Evolutionary conservation across 1,140 invertebrate species (phyloP).

Genomic region (Galendromus occidentalis): DNA sequence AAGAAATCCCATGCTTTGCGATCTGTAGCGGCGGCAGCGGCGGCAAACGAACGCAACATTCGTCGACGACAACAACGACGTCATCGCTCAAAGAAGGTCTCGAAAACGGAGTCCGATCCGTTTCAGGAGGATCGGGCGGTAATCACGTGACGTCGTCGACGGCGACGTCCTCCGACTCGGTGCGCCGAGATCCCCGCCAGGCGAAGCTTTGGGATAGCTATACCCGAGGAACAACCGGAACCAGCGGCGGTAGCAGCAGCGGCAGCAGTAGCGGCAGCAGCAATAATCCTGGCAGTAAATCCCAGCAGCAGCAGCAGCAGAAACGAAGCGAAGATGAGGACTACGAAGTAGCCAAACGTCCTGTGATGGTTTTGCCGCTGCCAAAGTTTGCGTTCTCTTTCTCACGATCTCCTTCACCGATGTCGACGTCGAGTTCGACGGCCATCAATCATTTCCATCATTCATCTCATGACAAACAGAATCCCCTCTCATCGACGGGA

Average conservation of each 20-base stretch:
- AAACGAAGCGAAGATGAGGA: constrained; percentile 7
- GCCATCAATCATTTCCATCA: no score
- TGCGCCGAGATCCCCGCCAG: background rate
- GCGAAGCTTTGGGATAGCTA: background rate
- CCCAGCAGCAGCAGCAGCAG: background rate
- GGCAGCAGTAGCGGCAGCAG: background rate
- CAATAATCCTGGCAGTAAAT: background rate
- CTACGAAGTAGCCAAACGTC: background rate
- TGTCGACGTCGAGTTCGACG: constrained; percentile 9
- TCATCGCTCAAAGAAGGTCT: background rate
- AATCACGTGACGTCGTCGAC: no score
- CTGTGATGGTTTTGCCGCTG: constrained; percentile 13
- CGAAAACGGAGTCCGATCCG: background rate
- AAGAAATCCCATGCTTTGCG: background rate
- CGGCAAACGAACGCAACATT: no score
- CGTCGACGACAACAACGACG: background rate
- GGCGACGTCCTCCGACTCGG: no score
- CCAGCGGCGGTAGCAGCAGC: background rate
- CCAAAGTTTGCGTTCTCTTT: constrained; percentile 14
- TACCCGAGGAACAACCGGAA: no score
- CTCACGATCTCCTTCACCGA: constrained; percentile 7
- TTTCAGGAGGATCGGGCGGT: no score
- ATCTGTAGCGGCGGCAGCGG: no score
- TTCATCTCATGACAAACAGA: no score
- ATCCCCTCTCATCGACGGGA: no score